Conservation (phyloP, 2,888 invertebrate genomes). For the Sarcophaga variegata region DNA sequence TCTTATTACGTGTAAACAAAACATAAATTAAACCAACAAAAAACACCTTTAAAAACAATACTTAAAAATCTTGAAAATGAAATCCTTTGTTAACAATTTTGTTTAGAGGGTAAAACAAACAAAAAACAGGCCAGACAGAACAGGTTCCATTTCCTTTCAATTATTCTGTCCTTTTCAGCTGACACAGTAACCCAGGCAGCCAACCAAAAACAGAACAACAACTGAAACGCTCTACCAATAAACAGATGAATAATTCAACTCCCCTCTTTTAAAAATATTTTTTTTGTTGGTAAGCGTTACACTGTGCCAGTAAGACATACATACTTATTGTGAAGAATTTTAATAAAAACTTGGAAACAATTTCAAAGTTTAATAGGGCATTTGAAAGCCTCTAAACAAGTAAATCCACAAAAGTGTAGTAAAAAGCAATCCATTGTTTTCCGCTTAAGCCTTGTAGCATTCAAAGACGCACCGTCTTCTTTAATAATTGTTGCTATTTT, state of each 20-base stretch:
- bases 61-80: background rate
- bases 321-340: background rate
- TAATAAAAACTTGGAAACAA: no score
- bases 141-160: constrained; percentile 42
- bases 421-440: no score
- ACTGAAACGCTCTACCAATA: background rate
- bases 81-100: constrained; percentile 45
- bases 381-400: no score
- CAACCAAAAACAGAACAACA: constrained; percentile 19
- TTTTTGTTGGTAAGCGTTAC: background rate
- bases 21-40: background rate
- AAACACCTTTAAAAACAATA: background rate
- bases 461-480: no score
- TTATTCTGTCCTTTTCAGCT: constrained; percentile 62
- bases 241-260: constrained; percentile 3
- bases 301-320: background rate
- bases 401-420: no score
- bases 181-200: constrained; percentile 72
- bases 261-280: background rate
- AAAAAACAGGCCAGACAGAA: background rate
- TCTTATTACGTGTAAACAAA: constrained; percentile 44
- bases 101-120: background rate
- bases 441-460: no score
- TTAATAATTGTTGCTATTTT: no score
- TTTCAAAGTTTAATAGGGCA: no score